phyloP scores from a whole-genome alignment of 2,113 vertebrate species.

The Sterrhoptilus dennistouni region DNA sequence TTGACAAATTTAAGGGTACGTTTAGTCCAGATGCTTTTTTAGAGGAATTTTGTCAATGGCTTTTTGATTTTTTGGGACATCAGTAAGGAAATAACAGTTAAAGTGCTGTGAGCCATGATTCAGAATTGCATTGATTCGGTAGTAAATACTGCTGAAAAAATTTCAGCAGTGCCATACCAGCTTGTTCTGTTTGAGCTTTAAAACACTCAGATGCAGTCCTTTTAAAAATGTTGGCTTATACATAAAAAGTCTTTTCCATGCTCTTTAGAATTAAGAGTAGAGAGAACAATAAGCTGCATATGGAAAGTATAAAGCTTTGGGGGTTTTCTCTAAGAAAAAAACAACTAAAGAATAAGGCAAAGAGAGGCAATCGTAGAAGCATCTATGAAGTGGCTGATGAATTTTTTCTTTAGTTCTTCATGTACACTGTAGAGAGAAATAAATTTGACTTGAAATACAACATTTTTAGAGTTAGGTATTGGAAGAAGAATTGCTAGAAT shows the following conservation, averaged over 20 bases:
- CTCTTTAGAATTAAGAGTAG: neutral
- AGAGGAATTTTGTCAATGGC: neutral
- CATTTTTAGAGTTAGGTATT: neutral
- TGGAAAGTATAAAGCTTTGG: neutral
- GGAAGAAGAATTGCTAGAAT: neutral
- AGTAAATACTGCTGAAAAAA: neutral
- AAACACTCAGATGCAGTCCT: neutral
- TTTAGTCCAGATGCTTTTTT: neutral
- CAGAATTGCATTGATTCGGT: neutral
- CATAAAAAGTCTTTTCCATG: neutral
- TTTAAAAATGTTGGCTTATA: neutral
- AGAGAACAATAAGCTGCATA: neutral
- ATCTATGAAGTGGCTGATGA: neutral
- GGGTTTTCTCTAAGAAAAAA: neutral
- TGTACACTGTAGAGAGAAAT: neutral
- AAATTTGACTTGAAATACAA: neutral
- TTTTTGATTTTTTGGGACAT: neutral
- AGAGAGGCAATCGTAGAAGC: neutral
- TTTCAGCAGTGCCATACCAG: neutral
- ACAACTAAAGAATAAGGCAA: neutral
- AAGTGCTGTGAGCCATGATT: neutral
- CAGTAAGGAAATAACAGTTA: neutral
- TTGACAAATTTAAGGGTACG: neutral
- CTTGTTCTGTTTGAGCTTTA: neutral
- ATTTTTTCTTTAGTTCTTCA: neutral